Percentiles rank a stretch among this genome's conserved stretches.
Conservation (phyloP, 1,140 invertebrate species). For the Ylistrum balloti region DNA sequence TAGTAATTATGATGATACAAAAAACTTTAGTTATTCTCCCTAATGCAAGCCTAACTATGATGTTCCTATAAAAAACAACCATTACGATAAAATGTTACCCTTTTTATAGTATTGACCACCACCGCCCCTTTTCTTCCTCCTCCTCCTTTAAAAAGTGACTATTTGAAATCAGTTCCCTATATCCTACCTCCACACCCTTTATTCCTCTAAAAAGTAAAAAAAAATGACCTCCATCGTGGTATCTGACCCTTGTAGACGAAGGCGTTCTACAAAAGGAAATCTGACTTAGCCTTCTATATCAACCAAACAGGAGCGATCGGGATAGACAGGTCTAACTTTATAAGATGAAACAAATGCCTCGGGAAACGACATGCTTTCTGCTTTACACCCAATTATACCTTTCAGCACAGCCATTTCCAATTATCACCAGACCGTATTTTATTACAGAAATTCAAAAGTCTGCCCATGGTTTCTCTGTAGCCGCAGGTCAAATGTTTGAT, state of each 20-base stretch:
- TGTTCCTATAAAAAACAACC: too few species aligned
- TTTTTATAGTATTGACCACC: too few species aligned
- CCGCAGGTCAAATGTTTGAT: slow-evolving; percentile 25
- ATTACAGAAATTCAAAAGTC: slow-evolving; percentile 21
- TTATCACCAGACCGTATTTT: slow-evolving; percentile 27
- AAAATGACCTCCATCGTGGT: neutral
- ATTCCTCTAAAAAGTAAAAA: too few species aligned
- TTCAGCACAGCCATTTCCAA: slow-evolving; percentile 16
- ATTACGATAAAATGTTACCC: too few species aligned
- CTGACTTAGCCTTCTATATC: neutral
- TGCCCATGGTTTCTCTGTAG: neutral
- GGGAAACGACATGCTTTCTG: neutral
- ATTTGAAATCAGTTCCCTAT: too few species aligned
- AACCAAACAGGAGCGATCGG: neutral
- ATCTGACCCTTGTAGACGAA: neutral
- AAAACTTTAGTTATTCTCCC: too few species aligned
- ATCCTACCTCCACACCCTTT: too few species aligned
- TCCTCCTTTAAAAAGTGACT: neutral
- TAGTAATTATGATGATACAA: too few species aligned
- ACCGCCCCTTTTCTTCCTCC: neutral
- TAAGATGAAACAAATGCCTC: slow-evolving; percentile 8
- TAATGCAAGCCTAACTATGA: too few species aligned
- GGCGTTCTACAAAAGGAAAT: neutral
- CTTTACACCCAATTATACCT: slow-evolving; percentile 33
- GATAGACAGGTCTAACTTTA: neutral